Evolutionary conservation across 2,797 vertebrate genomes (phyloP), one percentile per base, ranked within the genome.

Genomic region (Phalanger gymnotis): DNA sequence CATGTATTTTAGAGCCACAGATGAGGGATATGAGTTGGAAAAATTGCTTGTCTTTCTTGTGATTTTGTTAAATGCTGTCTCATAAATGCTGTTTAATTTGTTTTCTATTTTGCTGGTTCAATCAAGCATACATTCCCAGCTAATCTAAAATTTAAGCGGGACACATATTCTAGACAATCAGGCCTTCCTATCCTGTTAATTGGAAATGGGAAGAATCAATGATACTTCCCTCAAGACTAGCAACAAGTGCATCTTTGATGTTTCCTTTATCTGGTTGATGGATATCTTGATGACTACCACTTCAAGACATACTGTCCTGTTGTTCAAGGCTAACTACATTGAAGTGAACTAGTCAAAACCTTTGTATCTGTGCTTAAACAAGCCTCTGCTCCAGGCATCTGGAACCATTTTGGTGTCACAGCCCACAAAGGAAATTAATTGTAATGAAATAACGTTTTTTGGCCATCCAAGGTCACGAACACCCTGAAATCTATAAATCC

Each of bases 181-280:
- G 94, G 95, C 0, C 92, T 94, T 92, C n/a, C n/a, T 95, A 91
- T 96, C 40, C 53, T 96, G 52, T 92, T 73, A 96, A n/a, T 47
- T 54, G 91, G 91, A 34, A 5, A n/a, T 93, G 34, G 96, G 31
- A 93, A 73, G 7, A 6, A 56, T 92, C 28, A 52, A 6, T 57
- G 66, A 95, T 53, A 54, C 54, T 87, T 95, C 57, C 53, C 0
- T 91, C 30, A 94, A 52, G 40, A 51, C 5, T 57, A 19, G 90
- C 28, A 96, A 9, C 54, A 0, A 5, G 12, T 90, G 92, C 61
- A 66, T 90, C 40, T 4, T 28, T 53, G 53, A 0, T 4, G 16
- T 47, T 52, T 94, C 92, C 53, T 16, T 58, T 61, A 14, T 73
- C 3, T 95, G 34, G 1, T 40, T 73, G 34, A 66, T 66, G 31